Evolutionary conservation across 2,113 vertebrate genomes (phyloP).

Genomic region (Sisor rabdophorus): DNA sequence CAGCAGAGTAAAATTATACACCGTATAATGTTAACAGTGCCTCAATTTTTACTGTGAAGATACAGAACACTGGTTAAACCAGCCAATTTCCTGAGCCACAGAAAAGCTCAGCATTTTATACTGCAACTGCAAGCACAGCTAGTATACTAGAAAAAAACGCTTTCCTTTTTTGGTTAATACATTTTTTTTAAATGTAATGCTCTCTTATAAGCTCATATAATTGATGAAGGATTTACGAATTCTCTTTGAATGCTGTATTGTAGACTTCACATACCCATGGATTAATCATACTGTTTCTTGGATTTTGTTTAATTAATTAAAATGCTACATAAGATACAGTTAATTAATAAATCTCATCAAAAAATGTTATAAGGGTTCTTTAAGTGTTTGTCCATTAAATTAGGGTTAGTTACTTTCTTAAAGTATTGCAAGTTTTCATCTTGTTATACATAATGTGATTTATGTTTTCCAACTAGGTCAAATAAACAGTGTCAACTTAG

Average conservation of each 20-base stretch:
- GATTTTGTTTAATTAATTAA: neutral
- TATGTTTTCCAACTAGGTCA: too few species aligned
- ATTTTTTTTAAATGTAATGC: neutral
- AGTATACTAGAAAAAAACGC: neutral
- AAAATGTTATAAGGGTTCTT: neutral
- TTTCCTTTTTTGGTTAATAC: neutral
- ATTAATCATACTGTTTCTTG: neutral
- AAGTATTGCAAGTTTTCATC: neutral
- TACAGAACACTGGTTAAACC: slow-evolving; percentile 14
- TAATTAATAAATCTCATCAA: too few species aligned
- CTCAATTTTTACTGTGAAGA: slow-evolving; percentile 28
- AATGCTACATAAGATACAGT: neutral
- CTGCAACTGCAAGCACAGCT: neutral
- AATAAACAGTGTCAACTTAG: neutral
- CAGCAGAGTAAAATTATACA: neutral
- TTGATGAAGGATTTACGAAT: neutral
- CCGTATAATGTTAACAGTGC: slow-evolving; percentile 43
- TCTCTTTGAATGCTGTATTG: neutral
- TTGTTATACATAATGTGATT: too few species aligned
- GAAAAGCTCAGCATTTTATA: slow-evolving; percentile 9
- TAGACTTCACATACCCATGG: neutral
- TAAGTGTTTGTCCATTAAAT: neutral
- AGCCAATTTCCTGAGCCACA: neutral
- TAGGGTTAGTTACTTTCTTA: neutral
- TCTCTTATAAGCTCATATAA: neutral